Evolutionary conservation across 1,140 invertebrate genomes (phyloP).

Genomic region (Ceratosolen fusciceps): DNA sequence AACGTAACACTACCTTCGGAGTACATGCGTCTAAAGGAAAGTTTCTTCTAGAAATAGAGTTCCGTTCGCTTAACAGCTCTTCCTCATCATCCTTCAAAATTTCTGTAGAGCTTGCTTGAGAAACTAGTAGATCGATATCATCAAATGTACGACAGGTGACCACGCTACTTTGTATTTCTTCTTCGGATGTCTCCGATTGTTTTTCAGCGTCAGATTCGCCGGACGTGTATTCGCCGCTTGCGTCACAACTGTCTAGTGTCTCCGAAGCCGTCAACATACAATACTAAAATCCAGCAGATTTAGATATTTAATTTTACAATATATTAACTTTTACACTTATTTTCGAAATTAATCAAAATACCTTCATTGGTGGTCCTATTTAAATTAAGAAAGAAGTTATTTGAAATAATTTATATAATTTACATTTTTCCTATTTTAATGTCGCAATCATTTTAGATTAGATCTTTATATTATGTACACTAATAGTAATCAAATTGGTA

Average conservation of each 20-base stretch:
- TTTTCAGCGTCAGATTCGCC: slow-evolving; percentile 81
- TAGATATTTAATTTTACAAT: background rate
- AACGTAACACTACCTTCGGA: slow-evolving; percentile 69
- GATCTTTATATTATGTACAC: no score
- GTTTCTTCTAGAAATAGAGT: background rate
- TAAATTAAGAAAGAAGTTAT: no score
- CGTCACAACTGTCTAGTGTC: slow-evolving; percentile 82
- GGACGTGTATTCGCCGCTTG: slow-evolving; percentile 90
- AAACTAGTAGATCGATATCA: slow-evolving; percentile 57
- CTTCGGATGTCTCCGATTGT: slow-evolving; percentile 81
- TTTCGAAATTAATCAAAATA: no score
- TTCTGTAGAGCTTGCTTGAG: slow-evolving; percentile 75
- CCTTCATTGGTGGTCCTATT: no score
- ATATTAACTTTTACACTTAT: no score
- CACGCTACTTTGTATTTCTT: slow-evolving; percentile 77
- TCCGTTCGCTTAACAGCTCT: background rate
- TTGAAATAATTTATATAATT: no score
- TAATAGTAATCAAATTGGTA: no score
- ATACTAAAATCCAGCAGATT: background rate
- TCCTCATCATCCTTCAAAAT: slow-evolving; percentile 62
- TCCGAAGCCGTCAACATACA: slow-evolving; percentile 52
- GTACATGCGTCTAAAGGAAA: slow-evolving; percentile 57
- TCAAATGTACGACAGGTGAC: slow-evolving; percentile 69
- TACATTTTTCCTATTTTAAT: no score
- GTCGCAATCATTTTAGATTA: no score